phyloP scores from a whole-genome alignment of 2,113 vertebrate species.

The Loxodonta africana region DNA sequence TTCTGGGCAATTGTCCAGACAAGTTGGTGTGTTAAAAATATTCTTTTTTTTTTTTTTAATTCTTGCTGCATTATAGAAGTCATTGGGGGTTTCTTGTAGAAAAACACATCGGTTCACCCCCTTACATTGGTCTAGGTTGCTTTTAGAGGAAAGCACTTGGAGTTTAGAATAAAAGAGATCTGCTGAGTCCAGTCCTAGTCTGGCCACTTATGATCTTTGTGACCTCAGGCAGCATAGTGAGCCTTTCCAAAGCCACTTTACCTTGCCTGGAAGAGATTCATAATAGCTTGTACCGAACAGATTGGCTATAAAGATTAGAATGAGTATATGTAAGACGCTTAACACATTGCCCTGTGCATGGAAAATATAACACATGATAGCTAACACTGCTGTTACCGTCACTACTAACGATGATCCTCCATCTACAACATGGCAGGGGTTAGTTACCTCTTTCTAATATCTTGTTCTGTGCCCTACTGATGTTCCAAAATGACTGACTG shows the following conservation, averaged over 20 bases:
- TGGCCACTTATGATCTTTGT: not conserved
- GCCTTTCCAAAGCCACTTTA: slow-evolving; percentile 9
- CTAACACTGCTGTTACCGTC: not conserved
- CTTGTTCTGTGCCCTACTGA: not conserved
- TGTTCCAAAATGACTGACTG: not conserved
- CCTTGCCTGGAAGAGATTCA: slow-evolving; percentile 23
- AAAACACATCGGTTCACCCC: rapidly evolving
- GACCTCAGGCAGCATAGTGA: not conserved
- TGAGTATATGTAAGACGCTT: slow-evolving; percentile 2
- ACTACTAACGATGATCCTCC: not conserved
- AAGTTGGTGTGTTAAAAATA: slow-evolving; percentile 38
- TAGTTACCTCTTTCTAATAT: not conserved
- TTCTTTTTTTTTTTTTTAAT: slow-evolving; percentile 55
- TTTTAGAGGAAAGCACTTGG: not conserved
- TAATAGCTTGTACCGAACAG: slow-evolving; percentile 30
- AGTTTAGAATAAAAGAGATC: not conserved
- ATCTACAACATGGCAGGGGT: not conserved
- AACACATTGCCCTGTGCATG: not conserved
- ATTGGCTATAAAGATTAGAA: slow-evolving; percentile 65
- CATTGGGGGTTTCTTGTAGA: slow-evolving; percentile 14
- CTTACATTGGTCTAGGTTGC: not conserved
- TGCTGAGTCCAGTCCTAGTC: not conserved
- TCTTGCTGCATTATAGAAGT: slow-evolving; percentile 48
- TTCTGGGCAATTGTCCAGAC: slow-evolving; percentile 77
- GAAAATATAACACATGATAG: slow-evolving; percentile 6